Base-by-base conservation (phyloP, 2,113 vertebrate species). In the Bettongia penicillata region DNA sequence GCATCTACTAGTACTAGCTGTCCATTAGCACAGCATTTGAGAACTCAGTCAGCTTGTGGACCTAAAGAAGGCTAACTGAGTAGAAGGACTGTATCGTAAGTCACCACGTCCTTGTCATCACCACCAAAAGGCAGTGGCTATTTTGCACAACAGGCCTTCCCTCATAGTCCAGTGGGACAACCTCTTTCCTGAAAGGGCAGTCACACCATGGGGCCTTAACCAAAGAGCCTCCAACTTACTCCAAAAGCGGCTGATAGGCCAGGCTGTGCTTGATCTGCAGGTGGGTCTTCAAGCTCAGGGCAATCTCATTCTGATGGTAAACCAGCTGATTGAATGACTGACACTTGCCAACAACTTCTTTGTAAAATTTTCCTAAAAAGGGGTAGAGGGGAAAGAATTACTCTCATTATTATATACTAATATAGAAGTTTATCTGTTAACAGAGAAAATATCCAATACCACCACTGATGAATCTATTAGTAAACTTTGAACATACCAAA, bases 301-400 rank as follows among this genome's bases (percentile, higher is more conserved):
- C 99, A 24, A 99, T 98, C 2, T 97, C 91, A 49, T 97, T 99
- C 98, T 99, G 99, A 97, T 99, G 99, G 96, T 99, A 99, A 37
- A 99, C 99, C 96, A 99, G 98, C 98, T 99, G 99, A 98, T 99
- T 99, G 98, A 99, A 99, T 0, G 99, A 99, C 94, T 99, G 99
- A 97, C 99, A 99, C 96, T 99, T 99, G 98, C 98, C 99, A 97
- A 96, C 98, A 91, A 99, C 99, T 97, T 99, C 99, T 94, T 96
- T 99, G 95, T 99, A 98, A 98, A 99, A 99, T 7, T 99, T 98
- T 47, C 99, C 99, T 99, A 97, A 94, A 93, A 51, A 22, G 19
- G 16, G 37, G 10, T 16, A 84, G 37, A 84, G 16, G 49, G 25
- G 28, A 90, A 90, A 22, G 28, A 90, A 90, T 51, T 11, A 50